Evolutionary conservation across 2,797 vertebrate species (phyloP).

Genomic region (Pseudomugil tenellus): DNA sequence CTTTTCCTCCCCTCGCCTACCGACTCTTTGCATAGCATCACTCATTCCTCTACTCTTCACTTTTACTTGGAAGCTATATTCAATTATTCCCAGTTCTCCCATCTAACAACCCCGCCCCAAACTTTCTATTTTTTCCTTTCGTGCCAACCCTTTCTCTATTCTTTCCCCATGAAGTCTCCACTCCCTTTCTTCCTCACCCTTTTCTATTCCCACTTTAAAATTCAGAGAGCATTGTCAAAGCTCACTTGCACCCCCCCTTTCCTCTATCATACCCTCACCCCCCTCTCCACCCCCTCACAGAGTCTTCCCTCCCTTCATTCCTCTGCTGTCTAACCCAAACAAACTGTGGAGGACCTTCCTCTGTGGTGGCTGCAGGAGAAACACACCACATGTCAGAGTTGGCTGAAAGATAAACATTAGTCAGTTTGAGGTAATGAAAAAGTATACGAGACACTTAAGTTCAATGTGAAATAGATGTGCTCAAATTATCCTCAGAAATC

Average conservation of each 20-base stretch:
- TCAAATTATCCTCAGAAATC: constrained; percentile 15
- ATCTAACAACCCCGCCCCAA: constrained; percentile 17
- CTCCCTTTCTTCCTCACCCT: constrained; percentile 27
- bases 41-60: constrained; percentile 23
- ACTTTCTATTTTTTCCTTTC: constrained; percentile 27
- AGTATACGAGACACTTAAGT: constrained; percentile 53
- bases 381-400: constrained; percentile 71
- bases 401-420: constrained; percentile 69
- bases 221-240: constrained; percentile 59
- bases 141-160: not conserved
- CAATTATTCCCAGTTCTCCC: constrained; percentile 15
- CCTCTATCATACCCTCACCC: constrained; percentile 51
- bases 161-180: constrained; percentile 22
- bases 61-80: constrained; percentile 16
- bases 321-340: constrained; percentile 75
- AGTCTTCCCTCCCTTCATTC: constrained; percentile 65
- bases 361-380: constrained; percentile 67
- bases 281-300: constrained; percentile 40
- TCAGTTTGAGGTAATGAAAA: constrained; percentile 64
- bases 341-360: constrained; percentile 70
- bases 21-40: constrained; percentile 24
- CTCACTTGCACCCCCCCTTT: constrained; percentile 21
- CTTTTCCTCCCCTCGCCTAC: constrained; percentile 26
- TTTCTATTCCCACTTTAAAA: constrained; percentile 58
- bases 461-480: constrained; percentile 28